Conservation (phyloP, 2,797 vertebrate species). For the Xenops minutus region DNA sequence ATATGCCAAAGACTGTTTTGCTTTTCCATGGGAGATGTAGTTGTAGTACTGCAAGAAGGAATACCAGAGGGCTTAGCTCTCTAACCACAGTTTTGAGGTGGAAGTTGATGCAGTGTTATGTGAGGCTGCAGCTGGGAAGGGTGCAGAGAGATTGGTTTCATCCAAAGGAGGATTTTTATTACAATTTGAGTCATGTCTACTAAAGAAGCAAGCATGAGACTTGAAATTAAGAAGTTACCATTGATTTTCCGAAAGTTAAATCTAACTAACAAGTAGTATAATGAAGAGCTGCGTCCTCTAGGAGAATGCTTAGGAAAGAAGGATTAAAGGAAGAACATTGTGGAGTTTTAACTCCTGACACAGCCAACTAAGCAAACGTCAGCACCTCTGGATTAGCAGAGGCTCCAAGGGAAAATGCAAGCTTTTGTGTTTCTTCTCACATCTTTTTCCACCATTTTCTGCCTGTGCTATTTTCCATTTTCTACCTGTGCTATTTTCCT, state of each 20-base stretch:
- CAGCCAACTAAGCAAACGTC: accelerated
- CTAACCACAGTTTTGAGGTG: not conserved
- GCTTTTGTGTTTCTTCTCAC: accelerated
- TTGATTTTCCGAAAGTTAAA: not conserved
- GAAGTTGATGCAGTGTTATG: not conserved
- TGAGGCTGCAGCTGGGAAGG: not conserved
- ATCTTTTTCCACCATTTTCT: not conserved
- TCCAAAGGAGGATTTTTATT: not conserved
- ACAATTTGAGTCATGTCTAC: not conserved
- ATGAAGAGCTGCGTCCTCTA: not conserved
- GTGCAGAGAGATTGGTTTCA: not conserved
- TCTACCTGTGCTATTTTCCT: not conserved
- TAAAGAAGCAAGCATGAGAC: not conserved
- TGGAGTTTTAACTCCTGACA: not conserved
- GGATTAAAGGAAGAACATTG: not conserved
- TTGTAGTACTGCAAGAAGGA: not conserved
- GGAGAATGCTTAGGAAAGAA: not conserved
- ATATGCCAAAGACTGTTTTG: not conserved
- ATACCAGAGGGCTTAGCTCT: not conserved
- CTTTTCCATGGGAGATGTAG: not conserved
- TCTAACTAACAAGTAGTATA: not conserved
- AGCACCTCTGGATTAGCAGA: not conserved
- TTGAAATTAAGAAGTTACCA: not conserved
- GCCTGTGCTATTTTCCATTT: not conserved
- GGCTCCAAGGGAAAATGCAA: accelerated